phyloP scores from a whole-genome alignment of 1,140 invertebrate species.

The Penaeus vannamei region DNA sequence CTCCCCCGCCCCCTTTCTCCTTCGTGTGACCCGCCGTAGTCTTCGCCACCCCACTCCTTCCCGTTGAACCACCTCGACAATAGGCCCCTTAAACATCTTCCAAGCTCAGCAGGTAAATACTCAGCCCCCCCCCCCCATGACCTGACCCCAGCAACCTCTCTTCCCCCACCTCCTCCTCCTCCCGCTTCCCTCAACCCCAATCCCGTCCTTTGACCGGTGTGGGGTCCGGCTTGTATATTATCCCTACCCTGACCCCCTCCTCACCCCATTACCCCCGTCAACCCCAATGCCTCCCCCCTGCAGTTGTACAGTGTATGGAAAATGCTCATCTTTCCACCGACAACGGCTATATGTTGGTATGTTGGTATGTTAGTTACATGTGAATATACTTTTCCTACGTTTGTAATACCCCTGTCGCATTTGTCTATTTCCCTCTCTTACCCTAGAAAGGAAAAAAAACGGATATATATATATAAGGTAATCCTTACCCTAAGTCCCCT shows the following conservation, averaged over 20 bases:
- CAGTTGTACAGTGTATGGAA: constrained; percentile 49
- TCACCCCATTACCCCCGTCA: not conserved
- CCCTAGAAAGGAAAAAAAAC: not conserved
- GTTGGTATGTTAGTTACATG: not conserved
- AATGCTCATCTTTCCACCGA: constrained; percentile 61
- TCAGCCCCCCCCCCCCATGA: not conserved
- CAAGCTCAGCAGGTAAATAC: constrained; percentile 32
- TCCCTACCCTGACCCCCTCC: not conserved
- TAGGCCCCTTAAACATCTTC: constrained; percentile 10
- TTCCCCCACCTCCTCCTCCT: not conserved
- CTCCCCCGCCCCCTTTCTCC: not conserved
- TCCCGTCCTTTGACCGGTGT: no score
- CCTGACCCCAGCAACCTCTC: not conserved
- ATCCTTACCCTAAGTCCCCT: not conserved
- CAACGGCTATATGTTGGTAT: constrained; percentile 45
- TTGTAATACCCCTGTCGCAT: constrained; percentile 46
- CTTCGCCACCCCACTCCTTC: not conserved
- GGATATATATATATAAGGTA: not conserved
- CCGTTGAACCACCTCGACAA: not conserved
- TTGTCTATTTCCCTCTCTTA: constrained; percentile 25
- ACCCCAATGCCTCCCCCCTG: not conserved
- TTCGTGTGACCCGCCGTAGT: not conserved
- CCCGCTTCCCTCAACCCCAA: not conserved
- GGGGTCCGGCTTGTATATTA: no score
- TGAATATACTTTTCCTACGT: constrained; percentile 53